Evolutionary conservation across 2,113 vertebrate species (phyloP).

Genomic region (Ceyx cyanopectus): DNA sequence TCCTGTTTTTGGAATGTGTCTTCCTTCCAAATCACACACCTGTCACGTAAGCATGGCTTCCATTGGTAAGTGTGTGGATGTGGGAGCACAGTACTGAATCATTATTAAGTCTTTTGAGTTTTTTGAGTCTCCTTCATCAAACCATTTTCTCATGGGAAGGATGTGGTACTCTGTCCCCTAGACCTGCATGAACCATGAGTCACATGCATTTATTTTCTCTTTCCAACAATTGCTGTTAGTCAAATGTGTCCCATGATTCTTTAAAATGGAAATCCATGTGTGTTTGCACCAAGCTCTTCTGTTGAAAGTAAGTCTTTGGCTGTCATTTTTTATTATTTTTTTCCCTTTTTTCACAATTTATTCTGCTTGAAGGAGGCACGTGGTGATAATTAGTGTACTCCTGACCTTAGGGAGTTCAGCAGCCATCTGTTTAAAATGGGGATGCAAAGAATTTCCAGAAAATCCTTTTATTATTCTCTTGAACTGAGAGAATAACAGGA

Average conservation of each 20-base stretch:
- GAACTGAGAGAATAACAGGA: not conserved
- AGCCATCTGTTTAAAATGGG: not conserved
- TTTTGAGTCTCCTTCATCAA: not conserved
- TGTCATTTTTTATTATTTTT: not conserved
- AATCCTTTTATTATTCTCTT: constrained; percentile 7
- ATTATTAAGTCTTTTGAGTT: not conserved
- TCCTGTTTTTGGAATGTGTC: not conserved
- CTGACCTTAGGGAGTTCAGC: not conserved
- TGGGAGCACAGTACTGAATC: not conserved
- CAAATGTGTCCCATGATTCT: not conserved
- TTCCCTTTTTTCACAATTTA: not conserved
- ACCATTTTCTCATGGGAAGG: not conserved
- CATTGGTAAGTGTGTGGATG: not conserved
- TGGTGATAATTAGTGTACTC: not conserved
- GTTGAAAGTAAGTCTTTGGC: not conserved
- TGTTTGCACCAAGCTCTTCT: not conserved
- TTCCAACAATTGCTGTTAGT: not conserved
- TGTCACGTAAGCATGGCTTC: not conserved
- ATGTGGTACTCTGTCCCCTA: not conserved
- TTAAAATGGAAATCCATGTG: not conserved
- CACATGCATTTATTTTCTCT: not conserved
- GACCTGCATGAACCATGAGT: not conserved
- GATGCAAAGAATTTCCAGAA: not conserved
- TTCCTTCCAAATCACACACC: not conserved
- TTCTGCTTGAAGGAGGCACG: not conserved